A percentile compares a stretch with the other conserved stretches of the same genome.
Evolutionary conservation across 2,113 vertebrate species (phyloP).

Genomic region (Cricetomys ansorgei): DNA sequence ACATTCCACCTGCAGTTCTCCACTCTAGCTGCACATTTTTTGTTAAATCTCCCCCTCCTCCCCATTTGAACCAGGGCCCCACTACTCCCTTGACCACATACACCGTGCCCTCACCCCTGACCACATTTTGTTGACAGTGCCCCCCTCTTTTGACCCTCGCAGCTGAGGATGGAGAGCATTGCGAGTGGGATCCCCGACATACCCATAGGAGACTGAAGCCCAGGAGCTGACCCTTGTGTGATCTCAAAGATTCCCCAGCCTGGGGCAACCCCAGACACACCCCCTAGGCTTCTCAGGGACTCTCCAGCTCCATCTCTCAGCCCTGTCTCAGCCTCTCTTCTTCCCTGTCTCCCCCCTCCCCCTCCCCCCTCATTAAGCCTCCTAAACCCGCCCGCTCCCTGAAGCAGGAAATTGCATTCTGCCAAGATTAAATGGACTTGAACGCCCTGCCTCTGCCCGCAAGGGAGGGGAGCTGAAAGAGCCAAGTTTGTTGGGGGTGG

Average conservation of each 20-base stretch:
- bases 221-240: constrained; percentile 25
- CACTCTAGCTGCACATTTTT: background rate
- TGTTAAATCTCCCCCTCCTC: background rate
- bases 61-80: background rate
- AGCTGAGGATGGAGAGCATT: background rate
- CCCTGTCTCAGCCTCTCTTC: constrained; percentile 27
- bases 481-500: constrained; percentile 67
- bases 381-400: constrained; percentile 82
- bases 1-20: background rate
- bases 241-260: background rate
- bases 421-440: constrained; percentile 85
- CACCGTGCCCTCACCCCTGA: too few species aligned
- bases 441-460: constrained; percentile 81
- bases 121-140: background rate
- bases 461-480: constrained; percentile 71
- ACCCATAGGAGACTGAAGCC: background rate
- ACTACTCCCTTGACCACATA: accelerated
- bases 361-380: constrained; percentile 82
- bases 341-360: constrained; percentile 64
- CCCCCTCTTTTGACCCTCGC: background rate
- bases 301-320: constrained; percentile 45
- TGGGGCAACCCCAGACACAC: background rate
- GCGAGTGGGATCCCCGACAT: background rate
- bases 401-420: constrained; percentile 85
- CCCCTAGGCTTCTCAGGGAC: constrained; percentile 31